Evolutionary conservation across 2,113 vertebrate species (phyloP), one percentile per base, ranked within the genome.

Genomic region (Regulus satrapa): DNA sequence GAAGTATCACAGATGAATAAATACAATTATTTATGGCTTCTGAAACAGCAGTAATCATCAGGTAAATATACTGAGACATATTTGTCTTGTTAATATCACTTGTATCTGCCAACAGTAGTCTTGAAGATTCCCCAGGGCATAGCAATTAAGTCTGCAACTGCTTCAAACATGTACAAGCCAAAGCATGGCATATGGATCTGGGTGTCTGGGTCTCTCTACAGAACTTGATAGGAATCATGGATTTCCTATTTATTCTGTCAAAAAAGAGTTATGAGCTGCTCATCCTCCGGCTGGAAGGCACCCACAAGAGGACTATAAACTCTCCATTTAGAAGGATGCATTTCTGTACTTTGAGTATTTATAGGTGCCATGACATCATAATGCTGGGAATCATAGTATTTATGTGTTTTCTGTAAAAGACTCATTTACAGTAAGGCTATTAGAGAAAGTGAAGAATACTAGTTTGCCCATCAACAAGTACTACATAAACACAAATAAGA

Each of bases 301-400:
- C 89, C 72, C 96, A 97, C 94, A 85, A 73, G 82, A 96, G 93
- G 96, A 90, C 77, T 88, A 97, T 97, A 98, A 98, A 97, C 86
- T 96, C 90, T 94, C 86, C 92, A 94, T 96, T 97, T 97, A 97
- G 94, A 93, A 97, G 77, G 81, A 94, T 94, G 36, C 86, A 96
- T 97, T 96, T 97, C 74, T 95, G 45, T 93, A 91, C 43, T 48
- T 56, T 8, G 67, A 95, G 80, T 98, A 97, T 98, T 97, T 98
- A 97, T 98, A 97, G 97, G 93, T 95, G 93, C n/a, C 96, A 92
- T 97, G 97, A 97, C 72, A 98, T 97, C 96, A 97, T 89, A 96
- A 94, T 97, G 89, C 96, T 98, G 93, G 94, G 97, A 98, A 98
- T 59, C 26, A 93, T 77, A 67, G 54, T 98, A 97, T 98, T 97